Evolutionary conservation across 2,797 vertebrate genomes (phyloP), one percentile per base, ranked within the genome.

Genomic region (Lycodopsis pacificus): DNA sequence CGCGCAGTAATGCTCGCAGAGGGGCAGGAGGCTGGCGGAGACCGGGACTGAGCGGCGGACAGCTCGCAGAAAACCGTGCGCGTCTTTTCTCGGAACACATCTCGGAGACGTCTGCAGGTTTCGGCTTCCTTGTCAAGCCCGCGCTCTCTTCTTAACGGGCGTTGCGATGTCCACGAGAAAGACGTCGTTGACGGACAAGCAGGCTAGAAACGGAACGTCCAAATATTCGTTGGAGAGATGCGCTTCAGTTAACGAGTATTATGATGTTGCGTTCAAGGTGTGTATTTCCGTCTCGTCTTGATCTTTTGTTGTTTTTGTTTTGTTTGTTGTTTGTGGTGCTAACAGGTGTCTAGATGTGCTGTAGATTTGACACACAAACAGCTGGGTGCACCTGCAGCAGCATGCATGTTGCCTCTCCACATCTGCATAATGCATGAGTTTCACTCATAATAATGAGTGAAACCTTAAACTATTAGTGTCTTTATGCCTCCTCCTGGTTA

Each of bases 241-340:
- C 89, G 95, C 94, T 19, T 96, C 95, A 30, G 65, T 96, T 84
- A 95, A 95, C 89, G 95, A 96, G 80, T 95, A 95, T 87, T 96
- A 95, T 83, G 95, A 96, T 84, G 86, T 96, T 88, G 90, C 94
- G 66, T 96, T 96, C 88, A 96, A 96, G 95, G 95, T 96, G 85
- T 88, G 95, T 94, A 93, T 92, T 70, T 73, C 71, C 71, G 12
- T 83, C 71, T 80, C 57, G 32, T 75, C 22, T 80, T 7, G 22
- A 8, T 56, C 27, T 27, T 53, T 11, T 8, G 46, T 70, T 42
- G 11, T 12, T 71, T 14, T 30, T 53, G 62, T 25, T 57, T 10
- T 59, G 63, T 54, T 10, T 36, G n/a, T 58, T 53, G 2, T 74
- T 69, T 36, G 30, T 44, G 27, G n/a, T 36, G 34, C 27, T 56